Evolutionary conservation across 30 jellyfish, hydroid and myxozoan genomes (phyloP).

Genomic region (Pelagia noctiluca): DNA sequence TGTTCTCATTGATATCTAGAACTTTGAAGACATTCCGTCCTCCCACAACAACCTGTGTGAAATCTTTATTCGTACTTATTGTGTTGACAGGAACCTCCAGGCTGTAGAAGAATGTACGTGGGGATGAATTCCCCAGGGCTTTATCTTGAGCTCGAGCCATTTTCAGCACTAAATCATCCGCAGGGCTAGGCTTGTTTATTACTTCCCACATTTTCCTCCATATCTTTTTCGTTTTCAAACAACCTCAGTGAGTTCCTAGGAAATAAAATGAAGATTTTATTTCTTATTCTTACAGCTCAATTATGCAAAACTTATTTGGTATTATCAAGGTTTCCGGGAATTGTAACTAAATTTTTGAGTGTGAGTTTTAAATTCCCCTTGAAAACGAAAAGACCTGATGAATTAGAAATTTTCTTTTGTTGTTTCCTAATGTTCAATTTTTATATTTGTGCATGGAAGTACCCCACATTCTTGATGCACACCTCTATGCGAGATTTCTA

Average conservation of each 20-base stretch:
- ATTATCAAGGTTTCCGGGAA: no score
- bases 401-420: no score
- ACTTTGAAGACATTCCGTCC: slow-evolving; percentile 87
- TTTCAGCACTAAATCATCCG: slow-evolving; percentile 46
- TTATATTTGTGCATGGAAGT: no score
- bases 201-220: slow-evolving; percentile 85
- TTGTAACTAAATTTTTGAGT: no score
- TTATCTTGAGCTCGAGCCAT: slow-evolving; percentile 86
- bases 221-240: slow-evolving; percentile 14
- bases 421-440: no score
- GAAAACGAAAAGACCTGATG: no score
- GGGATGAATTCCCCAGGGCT: slow-evolving; percentile 59
- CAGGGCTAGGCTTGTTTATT: slow-evolving; percentile 70
- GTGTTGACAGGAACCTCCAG: slow-evolving; percentile 84
- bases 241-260: background rate
- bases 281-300: background rate
- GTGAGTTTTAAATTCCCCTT: no score
- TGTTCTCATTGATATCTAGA: slow-evolving; percentile 63
- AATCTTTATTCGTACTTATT: slow-evolving; percentile 80
- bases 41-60: slow-evolving; percentile 90
- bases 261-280: background rate
- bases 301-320: no score
- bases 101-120: slow-evolving; percentile 73
- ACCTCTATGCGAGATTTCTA: no score
- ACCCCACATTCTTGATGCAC: no score